Percentiles rank a stretch among this genome's conserved stretches.
Evolutionary conservation across 2,797 vertebrate species (phyloP).

Genomic region (Muraenolepis orangiensis): DNA sequence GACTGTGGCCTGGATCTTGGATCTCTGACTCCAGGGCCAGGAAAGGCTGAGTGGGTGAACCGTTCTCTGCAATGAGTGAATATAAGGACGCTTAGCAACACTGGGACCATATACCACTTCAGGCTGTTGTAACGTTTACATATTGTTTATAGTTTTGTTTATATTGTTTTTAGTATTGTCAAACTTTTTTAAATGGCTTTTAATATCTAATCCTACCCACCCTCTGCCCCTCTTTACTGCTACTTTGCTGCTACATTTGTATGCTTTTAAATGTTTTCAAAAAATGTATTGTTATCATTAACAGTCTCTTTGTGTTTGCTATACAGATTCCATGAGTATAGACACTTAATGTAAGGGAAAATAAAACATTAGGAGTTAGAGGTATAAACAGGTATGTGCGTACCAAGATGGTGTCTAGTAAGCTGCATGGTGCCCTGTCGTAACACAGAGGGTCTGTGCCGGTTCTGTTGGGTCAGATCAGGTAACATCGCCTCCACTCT

Average conservation of each 20-base stretch:
- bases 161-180: background rate
- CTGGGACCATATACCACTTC: background rate
- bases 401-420: background rate
- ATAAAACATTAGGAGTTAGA: background rate
- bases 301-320: background rate
- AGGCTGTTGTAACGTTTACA: background rate
- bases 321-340: background rate
- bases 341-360: background rate
- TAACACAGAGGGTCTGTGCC: constrained; percentile 3
- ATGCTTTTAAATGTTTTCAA: no score
- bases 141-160: background rate
- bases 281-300: background rate
- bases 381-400: no score
- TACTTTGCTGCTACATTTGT: no score
- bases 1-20: background rate
- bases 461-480: background rate
- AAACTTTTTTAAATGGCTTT: background rate
- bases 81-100: background rate
- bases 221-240: no score
- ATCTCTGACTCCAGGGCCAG: background rate
- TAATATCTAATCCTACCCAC: no score
- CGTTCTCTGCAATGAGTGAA: background rate
- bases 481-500: background rate
- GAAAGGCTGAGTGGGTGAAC: background rate
- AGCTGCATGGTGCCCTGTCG: background rate